These are phyloP conservation scores for Formica aserva DNA, from an alignment of 2,888 invertebrate species.

Conservation along the genomic window DNA sequence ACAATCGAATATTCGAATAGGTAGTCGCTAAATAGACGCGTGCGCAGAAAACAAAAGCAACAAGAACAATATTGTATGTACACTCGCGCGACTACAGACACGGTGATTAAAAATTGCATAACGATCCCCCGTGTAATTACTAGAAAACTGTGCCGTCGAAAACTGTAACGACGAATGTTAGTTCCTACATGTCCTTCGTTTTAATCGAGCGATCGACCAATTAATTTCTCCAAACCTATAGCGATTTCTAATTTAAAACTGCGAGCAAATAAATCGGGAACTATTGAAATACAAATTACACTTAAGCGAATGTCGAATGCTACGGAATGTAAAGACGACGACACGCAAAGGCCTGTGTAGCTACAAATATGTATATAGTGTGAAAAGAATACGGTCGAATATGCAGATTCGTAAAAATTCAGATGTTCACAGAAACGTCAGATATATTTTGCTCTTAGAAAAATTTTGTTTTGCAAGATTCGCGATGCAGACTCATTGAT, in stretches of 20 bases:
- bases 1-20: constrained; percentile 70
- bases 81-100: constrained; percentile 1
- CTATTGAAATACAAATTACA: background rate
- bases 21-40: constrained; percentile 41
- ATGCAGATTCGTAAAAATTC: background rate
- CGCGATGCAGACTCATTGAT: background rate
- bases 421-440: background rate
- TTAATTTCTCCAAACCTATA: background rate
- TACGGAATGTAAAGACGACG: background rate
- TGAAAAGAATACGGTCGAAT: background rate
- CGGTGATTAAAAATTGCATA: background rate
- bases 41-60: constrained; percentile 45
- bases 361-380: background rate
- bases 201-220: background rate
- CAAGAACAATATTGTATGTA: constrained; percentile 66
- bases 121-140: constrained; percentile 18
- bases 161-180: background rate
- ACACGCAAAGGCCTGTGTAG: background rate
- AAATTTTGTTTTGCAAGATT: constrained; percentile 11
- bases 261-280: background rate
- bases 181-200: background rate
- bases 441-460: background rate
- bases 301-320: background rate
- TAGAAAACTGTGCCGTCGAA: constrained; percentile 1
- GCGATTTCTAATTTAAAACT: background rate